phyloP scores from a whole-genome alignment of 2,888 invertebrate genomes.

The Caprella mutica region DNA sequence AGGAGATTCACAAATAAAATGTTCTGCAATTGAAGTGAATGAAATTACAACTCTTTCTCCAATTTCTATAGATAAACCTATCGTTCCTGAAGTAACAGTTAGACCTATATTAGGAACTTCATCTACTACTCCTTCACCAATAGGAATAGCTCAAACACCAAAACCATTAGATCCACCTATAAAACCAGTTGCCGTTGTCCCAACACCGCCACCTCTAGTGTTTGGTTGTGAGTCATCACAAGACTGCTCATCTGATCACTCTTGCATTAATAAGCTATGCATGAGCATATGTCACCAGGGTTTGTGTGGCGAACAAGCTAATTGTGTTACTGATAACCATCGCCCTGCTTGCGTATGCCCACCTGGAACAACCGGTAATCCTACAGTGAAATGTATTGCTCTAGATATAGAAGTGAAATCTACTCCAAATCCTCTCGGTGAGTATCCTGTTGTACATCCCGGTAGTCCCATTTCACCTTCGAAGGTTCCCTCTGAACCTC shows the following conservation, averaged over 20 bases:
- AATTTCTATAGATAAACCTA: conserved; percentile 5
- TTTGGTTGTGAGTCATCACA: conserved; percentile 16
- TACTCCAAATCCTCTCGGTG: neutral
- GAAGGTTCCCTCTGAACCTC: neutral
- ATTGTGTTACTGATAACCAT: conserved; percentile 11
- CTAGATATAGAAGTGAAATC: conserved; percentile 6
- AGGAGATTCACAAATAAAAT: conserved; percentile 26
- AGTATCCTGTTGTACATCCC: neutral
- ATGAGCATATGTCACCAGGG: conserved; percentile 17
- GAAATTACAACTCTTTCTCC: conserved; percentile 7
- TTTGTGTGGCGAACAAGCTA: conserved; percentile 14
- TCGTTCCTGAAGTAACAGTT: neutral
- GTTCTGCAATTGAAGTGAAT: conserved; percentile 9
- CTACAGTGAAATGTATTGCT: conserved; percentile 41
- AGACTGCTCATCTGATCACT: conserved; percentile 16
- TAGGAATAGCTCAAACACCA: conserved; percentile 10
- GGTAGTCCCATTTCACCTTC: conserved; percentile 5
- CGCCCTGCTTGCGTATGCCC: conserved; percentile 70
- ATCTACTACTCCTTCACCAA: conserved; percentile 10
- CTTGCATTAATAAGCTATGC: conserved; percentile 17
- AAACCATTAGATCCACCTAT: conserved; percentile 9
- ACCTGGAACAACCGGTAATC: conserved; percentile 39
- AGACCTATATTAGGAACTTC: neutral
- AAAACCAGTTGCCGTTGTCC: conserved; percentile 16
- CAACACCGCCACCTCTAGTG: conserved; percentile 12